Evolutionary conservation across 2,888 invertebrate species (phyloP), one percentile per base, ranked within the genome.

Genomic region (Cremastinae sp.): DNA sequence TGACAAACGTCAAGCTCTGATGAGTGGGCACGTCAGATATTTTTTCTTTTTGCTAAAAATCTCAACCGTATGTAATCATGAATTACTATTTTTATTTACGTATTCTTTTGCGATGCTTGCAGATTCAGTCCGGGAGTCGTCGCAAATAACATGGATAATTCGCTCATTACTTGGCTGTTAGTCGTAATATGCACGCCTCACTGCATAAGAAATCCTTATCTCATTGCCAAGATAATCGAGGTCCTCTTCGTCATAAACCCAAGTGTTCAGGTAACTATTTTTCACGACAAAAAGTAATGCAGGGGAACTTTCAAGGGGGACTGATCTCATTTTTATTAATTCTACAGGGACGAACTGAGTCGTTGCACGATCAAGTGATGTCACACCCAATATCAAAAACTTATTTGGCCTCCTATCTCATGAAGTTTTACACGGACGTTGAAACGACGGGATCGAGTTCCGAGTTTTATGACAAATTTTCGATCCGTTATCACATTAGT

Each of bases 401-500:
- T 1, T 92, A 93, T 74, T 91, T 99, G 74, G 96, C 98, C 0
- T 95, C 97, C 81, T 95, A 96, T 14, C 92, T 99, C 43, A 98
- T 99, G 97, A 97, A 97, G 90, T 99, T 99, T 91, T 99, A 99
- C 91, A 97, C 98, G 83, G 98, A 98, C 85, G 97, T 98, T 69
- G 99, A 99, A 91, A 96, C 97, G 9, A 99, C 98, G 8, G 99
- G 99, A 8, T 96, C 98, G 82, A 97, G 97, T 90, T 97, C 97
- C 38, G 99, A 99, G 91, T 99, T 99, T 91, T 99, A 98, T 87
- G 99, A 99, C 91, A 99, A 99, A 91, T 99, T 99, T 90, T 97
- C 97, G 9, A 99, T 99, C 84, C 94, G 99, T 72, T 98, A 98
- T 91, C 98, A 98, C 89, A 98, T 99, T 89, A 98, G 98, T 90